Conservation (phyloP, 2,797 vertebrate species). For the Pelodytes ibericus region DNA sequence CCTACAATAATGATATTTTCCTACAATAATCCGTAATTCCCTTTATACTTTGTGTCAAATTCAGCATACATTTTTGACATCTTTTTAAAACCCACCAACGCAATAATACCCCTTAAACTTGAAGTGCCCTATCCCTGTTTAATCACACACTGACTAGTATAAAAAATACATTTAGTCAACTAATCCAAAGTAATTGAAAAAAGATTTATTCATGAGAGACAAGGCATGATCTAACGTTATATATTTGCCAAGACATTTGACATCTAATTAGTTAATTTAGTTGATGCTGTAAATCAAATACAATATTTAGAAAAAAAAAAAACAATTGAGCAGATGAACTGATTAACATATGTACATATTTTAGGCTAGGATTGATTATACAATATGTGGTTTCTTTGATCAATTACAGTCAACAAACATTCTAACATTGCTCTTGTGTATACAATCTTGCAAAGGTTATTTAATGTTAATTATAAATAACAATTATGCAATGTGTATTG, state of each 20-base stretch:
- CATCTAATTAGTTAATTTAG: constrained; percentile 50
- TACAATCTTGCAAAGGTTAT: constrained; percentile 50
- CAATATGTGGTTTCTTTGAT: constrained; percentile 51
- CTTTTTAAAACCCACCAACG: no score
- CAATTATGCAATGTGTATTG: constrained; percentile 44
- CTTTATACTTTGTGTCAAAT: no score
- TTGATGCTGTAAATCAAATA: constrained; percentile 49
- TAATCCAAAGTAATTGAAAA: not conserved
- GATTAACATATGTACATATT: constrained; percentile 56
- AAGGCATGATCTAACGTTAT: constrained; percentile 12
- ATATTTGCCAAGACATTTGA: constrained; percentile 35
- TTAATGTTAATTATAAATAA: constrained; percentile 53
- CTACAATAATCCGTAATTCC: no score
- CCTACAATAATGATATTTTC: no score
- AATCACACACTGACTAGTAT: no score
- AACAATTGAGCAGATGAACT: constrained; percentile 51
- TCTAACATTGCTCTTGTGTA: constrained; percentile 52
- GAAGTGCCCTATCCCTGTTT: no score
- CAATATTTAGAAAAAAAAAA: constrained; percentile 38
- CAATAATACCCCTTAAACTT: no score
- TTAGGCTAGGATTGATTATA: constrained; percentile 52
- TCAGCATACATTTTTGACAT: no score
- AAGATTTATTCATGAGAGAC: not conserved
- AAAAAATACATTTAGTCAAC: not conserved
- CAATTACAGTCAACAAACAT: constrained; percentile 54